phyloP scores from a whole-genome alignment of 2,113 vertebrate species.

The Plestiodon gilberti region DNA sequence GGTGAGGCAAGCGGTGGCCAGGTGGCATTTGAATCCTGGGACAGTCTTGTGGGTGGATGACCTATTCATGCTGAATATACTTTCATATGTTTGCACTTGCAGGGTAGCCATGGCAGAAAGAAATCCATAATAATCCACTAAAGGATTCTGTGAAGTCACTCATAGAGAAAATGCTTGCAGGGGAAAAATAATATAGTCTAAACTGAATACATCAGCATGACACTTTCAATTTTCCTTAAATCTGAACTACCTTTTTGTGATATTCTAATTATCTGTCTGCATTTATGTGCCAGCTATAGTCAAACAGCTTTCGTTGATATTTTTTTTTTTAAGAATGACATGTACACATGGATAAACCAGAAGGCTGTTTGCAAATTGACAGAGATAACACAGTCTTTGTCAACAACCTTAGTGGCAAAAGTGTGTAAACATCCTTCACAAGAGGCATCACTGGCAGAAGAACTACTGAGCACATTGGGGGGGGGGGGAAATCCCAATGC shows the following conservation, averaged over 20 bases:
- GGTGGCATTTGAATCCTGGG: no score
- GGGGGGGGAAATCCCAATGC: conserved; percentile 34
- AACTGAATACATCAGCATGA: conserved; percentile 19
- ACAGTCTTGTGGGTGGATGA: neutral
- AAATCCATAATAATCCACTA: neutral
- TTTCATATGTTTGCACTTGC: neutral
- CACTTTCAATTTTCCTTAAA: conserved; percentile 60
- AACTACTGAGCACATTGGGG: conserved; percentile 35
- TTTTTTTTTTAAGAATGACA: conserved; percentile 38
- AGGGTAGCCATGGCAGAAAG: neutral
- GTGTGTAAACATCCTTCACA: conserved; percentile 62
- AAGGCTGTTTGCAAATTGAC: conserved; percentile 71
- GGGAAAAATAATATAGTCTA: conserved; percentile 29
- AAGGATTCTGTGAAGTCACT: conserved; percentile 22
- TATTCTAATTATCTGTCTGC: conserved; percentile 71
- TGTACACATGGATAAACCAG: conserved; percentile 48
- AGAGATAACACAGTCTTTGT: conserved; percentile 63
- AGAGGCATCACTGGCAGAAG: conserved; percentile 60
- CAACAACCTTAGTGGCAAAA: conserved; percentile 41
- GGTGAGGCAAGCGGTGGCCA: no score
- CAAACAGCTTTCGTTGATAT: conserved; percentile 55
- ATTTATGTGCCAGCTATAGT: conserved; percentile 34
- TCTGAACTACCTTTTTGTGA: conserved; percentile 38
- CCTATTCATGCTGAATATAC: neutral
- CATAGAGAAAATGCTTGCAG: neutral